Evolutionary conservation across 2,113 vertebrate species (phyloP), one percentile per base, ranked within the genome.

Genomic region (Mugil cephalus): DNA sequence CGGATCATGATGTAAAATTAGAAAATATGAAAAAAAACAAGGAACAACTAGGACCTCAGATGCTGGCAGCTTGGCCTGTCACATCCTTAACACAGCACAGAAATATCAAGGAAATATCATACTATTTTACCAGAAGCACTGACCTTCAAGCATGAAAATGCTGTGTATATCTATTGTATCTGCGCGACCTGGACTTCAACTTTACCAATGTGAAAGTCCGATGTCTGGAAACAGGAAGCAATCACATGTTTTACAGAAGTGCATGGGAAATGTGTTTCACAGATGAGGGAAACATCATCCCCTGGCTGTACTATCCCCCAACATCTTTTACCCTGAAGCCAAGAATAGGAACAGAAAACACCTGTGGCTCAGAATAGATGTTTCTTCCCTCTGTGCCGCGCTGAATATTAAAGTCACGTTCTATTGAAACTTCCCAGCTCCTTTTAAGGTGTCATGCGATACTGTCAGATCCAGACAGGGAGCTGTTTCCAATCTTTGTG

Each of bases 201-300:
- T 59, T 76, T 59, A 17, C 38, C 50, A 35, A 6, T 35, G 14
- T 69, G 9, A 47, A 45, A 18, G 15, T 62, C 36, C 53, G 15
- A 7, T 34, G 39, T 45, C 48, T 19, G 5, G 14, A n/a, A 40
- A 58, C 10, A 19, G 43, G 53, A 79, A 58, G 36, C 69, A 78
- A 69, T 61, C 69, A 73, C 69, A 66, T 85, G 77, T 84, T 87
- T 63, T 52, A 74, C 42, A 63, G 19, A 58, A 1, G 10, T 12
- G 45, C 38, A 51, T 59, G 30, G 43, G 48, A 70, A 88, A 92
- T 73, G 74, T 77, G 56, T 74, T 87, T 75, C 38, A 79, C 87
- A 92, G 82, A 92, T 90, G 82, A 84, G 38, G 36, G 52, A 48
- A 52, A 79, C 64, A 42, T 48, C 18, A 40, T 42, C 8, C 52